Base-by-base conservation (phyloP, 2,888 invertebrate genomes). In the Tenthredo scrophulariae region DNA sequence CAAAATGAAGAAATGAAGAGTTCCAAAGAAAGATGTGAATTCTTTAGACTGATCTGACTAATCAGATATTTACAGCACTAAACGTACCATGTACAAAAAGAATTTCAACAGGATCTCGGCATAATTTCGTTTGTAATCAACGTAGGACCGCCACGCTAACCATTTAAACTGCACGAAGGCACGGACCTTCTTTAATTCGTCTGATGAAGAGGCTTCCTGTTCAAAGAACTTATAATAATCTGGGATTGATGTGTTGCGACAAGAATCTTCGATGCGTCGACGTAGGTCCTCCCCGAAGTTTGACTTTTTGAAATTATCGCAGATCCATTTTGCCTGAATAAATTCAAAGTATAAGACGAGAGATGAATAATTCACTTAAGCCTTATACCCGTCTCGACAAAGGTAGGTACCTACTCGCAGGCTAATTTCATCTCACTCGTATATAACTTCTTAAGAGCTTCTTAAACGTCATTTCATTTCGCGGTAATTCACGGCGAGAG, bases 121-220 rank as follows among this genome's bases (percentile, higher is more conserved):
- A 46, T 95, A 95, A 90, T 96, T 97, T 88, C 97, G 94, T 89
- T 95, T 95, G 79, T 96, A 94, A 86, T 96, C 95, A 74, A 96
- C 92, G 89, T 95, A 94, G 84, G 95, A 95, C 87, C 97, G 94
- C 96, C 96, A 96, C 88, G 95, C 93, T 33, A 97, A 93, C 95
- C 96, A 96, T 86, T 94, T 94, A 86, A 97, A 94, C 93, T 97
- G 97, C 26, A 95, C 95, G 85, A 95, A 93, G 92, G 95, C 95
- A 84, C 94, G 94, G 18, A 95, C 94, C 93, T 94, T 95, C 92
- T 94, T 94, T 18, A 91, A 89, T 83, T 91, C 88, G 86, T 88
- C 86, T 18, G 87, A 86, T 67, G 90, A 33, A 33, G 26, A 5
- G 4, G 33, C 1, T 26, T 67, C 18, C 9, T 33, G 15, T 67